Percentiles rank a stretch among this genome's conserved stretches.
phyloP scores from a whole-genome alignment of 2,797 vertebrate genomes.

The Hyperoplus immaculatus region DNA sequence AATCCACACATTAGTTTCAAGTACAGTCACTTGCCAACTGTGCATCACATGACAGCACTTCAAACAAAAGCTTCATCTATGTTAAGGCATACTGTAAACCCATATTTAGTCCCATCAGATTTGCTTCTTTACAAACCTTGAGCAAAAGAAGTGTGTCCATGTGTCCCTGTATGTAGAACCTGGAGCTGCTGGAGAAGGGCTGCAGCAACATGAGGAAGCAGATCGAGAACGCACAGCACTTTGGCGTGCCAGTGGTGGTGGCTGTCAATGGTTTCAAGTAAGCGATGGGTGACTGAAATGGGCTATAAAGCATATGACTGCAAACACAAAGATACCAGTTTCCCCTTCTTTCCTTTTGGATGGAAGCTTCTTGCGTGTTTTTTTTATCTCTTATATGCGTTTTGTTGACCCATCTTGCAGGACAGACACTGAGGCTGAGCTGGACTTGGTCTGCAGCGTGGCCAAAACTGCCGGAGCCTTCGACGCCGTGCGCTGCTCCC shows the following conservation, averaged over 20 bases:
- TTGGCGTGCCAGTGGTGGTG: constrained; percentile 95
- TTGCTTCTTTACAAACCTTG: no score
- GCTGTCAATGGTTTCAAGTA: constrained; percentile 97
- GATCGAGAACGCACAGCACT: constrained; percentile 93
- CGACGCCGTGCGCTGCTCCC: constrained; percentile 91
- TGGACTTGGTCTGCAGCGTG: constrained; percentile 88
- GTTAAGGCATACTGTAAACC: neutral
- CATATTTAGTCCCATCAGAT: no score
- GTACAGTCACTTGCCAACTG: neutral
- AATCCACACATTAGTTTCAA: neutral
- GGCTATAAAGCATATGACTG: neutral
- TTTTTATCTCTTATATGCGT: neutral
- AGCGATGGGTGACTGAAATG: constrained; percentile 63
- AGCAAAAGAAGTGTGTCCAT: constrained; percentile 3
- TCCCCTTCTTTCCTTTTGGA: neutral
- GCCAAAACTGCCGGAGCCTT: constrained; percentile 93
- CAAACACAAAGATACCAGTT: neutral
- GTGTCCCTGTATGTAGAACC: constrained; percentile 84
- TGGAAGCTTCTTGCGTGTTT: neutral
- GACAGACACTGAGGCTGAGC: constrained; percentile 91
- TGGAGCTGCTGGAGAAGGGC: constrained; percentile 92
- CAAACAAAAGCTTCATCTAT: neutral
- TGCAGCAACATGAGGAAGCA: constrained; percentile 96
- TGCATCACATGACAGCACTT: neutral
- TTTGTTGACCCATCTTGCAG: constrained; percentile 74